A percentile compares a stretch with the other conserved stretches of the same genome.
Conservation (phyloP, 2,113 vertebrate species). For the Lycaon pictus region DNA sequence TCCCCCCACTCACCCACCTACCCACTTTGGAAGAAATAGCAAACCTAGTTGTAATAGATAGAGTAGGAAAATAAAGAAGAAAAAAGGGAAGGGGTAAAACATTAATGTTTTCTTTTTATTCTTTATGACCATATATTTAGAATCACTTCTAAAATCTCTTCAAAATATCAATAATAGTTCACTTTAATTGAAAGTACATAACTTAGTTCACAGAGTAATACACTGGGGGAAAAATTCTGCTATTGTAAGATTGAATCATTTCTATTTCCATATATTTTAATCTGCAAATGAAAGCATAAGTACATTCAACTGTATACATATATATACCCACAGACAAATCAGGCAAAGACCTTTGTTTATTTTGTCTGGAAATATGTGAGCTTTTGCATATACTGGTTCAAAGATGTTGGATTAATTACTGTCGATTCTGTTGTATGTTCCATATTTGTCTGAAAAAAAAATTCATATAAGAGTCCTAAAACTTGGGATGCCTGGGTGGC, state of each 20-base stretch:
- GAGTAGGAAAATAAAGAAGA: background rate
- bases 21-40: background rate
- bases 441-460: slow-evolving; percentile 49
- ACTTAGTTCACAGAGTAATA: background rate
- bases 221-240: background rate
- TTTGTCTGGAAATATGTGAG: background rate
- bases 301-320: background rate
- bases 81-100: background rate
- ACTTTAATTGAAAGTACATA: background rate
- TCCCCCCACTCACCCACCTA: background rate
- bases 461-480: background rate
- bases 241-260: background rate
- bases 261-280: slow-evolving; percentile 9
- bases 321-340: background rate
- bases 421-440: background rate
- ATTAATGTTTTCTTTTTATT: background rate
- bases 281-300: background rate
- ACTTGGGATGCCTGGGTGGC: background rate
- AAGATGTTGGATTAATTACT: background rate
- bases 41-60: background rate
- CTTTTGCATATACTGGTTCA: background rate
- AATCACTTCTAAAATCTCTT: background rate
- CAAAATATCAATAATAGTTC: background rate
- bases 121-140: background rate
- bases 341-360: background rate